These are phyloP conservation scores for Synergus laeviventris DNA, from an alignment of 2,888 invertebrate genomes.

Conservation along the genomic window DNA sequence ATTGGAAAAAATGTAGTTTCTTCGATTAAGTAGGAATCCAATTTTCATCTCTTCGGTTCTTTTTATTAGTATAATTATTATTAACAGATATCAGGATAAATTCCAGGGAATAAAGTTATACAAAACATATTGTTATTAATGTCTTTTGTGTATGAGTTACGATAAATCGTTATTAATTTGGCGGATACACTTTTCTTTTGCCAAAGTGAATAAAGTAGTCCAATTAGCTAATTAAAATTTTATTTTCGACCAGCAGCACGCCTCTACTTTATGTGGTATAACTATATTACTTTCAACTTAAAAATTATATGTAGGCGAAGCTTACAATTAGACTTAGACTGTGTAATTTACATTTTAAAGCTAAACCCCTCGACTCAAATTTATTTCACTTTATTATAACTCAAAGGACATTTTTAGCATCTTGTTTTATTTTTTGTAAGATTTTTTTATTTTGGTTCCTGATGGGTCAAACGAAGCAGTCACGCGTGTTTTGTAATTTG, in stretches of 20 bases:
- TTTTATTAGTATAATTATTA: conserved; percentile 16
- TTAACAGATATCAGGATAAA: neutral
- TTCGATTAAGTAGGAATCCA: no score
- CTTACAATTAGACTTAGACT: neutral
- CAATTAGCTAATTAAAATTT: conserved; percentile 28
- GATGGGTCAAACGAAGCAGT: neutral
- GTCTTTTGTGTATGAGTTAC: neutral
- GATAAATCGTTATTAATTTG: conserved; percentile 11
- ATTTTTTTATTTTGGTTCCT: neutral
- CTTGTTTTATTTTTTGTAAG: neutral
- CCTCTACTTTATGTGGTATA: neutral
- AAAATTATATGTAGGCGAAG: neutral
- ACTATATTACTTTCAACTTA: conserved; percentile 15
- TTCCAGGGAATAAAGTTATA: neutral
- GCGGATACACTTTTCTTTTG: neutral
- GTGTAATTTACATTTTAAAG: neutral
- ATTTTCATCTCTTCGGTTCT: neutral
- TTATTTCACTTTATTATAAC: neutral
- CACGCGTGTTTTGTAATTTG: neutral
- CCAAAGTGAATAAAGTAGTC: neutral
- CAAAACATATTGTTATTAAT: neutral
- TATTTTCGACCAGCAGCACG: neutral
- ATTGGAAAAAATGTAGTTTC: no score
- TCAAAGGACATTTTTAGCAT: no score
- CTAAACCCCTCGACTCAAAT: neutral